These are phyloP conservation scores for Drosophila prolongata DNA, from an alignment of 2,888 invertebrate genomes.

Conservation along the genomic window DNA sequence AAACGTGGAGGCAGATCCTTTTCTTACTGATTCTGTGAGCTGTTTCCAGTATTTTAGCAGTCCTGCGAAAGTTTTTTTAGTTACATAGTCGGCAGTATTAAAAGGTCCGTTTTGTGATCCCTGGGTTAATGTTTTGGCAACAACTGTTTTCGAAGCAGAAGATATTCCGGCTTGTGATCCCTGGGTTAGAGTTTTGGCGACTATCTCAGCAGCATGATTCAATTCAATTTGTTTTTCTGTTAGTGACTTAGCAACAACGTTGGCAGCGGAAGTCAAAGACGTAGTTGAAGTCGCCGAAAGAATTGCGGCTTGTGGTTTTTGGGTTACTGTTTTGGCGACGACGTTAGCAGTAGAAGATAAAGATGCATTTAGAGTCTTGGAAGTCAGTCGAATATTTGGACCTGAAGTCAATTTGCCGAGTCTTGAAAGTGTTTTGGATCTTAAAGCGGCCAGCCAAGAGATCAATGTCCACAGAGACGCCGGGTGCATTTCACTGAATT, in stretches of 20 bases:
- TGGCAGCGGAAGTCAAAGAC: neutral
- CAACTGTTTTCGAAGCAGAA: neutral
- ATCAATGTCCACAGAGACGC: conserved; percentile 6
- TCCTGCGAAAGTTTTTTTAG: neutral
- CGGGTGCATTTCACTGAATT: neutral
- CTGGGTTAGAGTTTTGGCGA: neutral
- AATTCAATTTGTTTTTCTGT: neutral
- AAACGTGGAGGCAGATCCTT: neutral
- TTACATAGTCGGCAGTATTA: neutral
- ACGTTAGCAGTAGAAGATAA: neutral
- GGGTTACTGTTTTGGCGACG: neutral
- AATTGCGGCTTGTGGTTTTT: neutral
- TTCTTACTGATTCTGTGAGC: neutral
- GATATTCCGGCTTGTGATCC: neutral
- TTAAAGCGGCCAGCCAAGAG: conserved; percentile 4
- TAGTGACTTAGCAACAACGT: neutral
- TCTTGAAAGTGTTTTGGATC: neutral
- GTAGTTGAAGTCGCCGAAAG: conserved; percentile 6
- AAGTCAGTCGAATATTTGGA: neutral
- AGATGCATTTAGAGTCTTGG: neutral
- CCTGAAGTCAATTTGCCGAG: conserved; percentile 1
- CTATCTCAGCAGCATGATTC: neutral
- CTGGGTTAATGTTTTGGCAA: neutral
- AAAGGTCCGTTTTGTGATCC: neutral
- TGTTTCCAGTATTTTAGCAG: neutral